phyloP scores from a whole-genome alignment of 2,888 invertebrate species.

The Dione juno region DNA sequence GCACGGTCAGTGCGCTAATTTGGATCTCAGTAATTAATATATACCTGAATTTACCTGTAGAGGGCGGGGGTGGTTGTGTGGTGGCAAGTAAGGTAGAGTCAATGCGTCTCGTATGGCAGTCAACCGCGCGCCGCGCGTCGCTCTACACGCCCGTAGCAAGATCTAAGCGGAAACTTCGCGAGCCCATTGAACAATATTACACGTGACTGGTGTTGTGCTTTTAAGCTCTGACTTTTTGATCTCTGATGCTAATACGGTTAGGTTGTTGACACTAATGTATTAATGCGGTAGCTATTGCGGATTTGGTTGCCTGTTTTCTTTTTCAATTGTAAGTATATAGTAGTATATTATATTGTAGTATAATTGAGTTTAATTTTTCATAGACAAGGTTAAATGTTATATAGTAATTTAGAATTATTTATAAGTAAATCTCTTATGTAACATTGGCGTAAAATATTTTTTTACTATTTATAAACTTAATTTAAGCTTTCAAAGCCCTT shows the following conservation, averaged over 20 bases:
- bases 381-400: background rate
- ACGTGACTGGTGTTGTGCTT: conserved; percentile 42
- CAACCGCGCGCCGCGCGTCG: conserved; percentile 62
- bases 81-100: conserved; percentile 47
- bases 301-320: conserved; percentile 1
- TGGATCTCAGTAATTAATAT: conserved; percentile 75
- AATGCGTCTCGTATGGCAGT: conserved; percentile 55
- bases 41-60: conserved; percentile 57
- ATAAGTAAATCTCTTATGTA: background rate
- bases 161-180: conserved; percentile 54
- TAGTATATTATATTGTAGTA: too few relatives aligned
- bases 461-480: background rate
- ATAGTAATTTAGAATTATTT: background rate
- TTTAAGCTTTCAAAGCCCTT: too few relatives aligned
- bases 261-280: conserved; percentile 38
- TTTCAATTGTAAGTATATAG: conserved; percentile 25
- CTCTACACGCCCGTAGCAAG: conserved; percentile 51
- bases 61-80: conserved; percentile 49
- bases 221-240: conserved; percentile 17
- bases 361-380: background rate
- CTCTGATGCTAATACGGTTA: conserved; percentile 20
- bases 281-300: conserved; percentile 35
- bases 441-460: background rate
- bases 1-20: conserved; percentile 67
- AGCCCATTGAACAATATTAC: conserved; percentile 28